These are phyloP conservation scores for Sylvia borin DNA, from an alignment of 2,797 vertebrate species.

Conservation along the genomic window DNA sequence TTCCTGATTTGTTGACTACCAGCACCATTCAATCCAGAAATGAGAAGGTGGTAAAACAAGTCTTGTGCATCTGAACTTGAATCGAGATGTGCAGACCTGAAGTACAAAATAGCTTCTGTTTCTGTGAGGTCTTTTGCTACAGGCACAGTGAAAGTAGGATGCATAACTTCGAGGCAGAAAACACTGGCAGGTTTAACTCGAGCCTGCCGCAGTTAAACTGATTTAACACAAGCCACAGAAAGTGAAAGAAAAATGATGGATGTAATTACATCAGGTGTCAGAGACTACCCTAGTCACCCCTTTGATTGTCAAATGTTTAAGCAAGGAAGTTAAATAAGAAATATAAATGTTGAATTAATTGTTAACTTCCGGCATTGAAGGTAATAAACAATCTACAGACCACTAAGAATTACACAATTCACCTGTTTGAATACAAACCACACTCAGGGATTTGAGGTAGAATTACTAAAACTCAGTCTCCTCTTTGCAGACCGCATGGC, in stretches of 20 bases:
- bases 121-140: not conserved
- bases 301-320: not conserved
- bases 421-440: not conserved
- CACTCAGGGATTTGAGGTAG: accelerated
- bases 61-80: not conserved
- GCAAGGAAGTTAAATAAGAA: not conserved
- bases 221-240: not conserved
- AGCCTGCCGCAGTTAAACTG: not conserved
- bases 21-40: not conserved
- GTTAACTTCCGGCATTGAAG: not conserved
- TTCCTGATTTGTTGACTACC: not conserved
- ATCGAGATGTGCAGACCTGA: not conserved
- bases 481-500: not conserved
- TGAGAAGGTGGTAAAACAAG: not conserved
- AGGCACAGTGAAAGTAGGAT: not conserved
- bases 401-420: not conserved
- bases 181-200: not conserved
- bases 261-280: not conserved
- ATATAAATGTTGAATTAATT: not conserved
- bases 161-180: not conserved
- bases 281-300: not conserved
- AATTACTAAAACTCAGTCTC: not conserved
- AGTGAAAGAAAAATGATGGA: not conserved
- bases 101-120: not conserved
- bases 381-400: not conserved